Evolutionary conservation across 2,797 vertebrate genomes (phyloP).

Genomic region (Crocidura indochinensis): DNA sequence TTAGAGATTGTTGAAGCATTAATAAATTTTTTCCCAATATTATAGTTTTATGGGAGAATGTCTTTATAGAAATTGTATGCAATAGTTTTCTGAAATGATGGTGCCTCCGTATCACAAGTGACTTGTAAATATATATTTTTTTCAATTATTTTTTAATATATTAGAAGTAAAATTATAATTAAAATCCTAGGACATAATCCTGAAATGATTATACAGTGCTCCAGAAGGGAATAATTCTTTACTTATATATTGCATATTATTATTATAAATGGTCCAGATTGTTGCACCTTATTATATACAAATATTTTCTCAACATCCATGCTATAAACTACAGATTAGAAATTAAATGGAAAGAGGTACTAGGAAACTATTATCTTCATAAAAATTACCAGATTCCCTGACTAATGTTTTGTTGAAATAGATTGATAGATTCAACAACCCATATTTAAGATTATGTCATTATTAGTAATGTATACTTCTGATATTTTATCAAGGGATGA

Average conservation of each 20-base stretch:
- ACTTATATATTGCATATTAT: background rate
- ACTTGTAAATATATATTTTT: background rate
- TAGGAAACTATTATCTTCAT: background rate
- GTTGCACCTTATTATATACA: background rate
- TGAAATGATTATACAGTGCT: background rate
- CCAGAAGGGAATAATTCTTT: background rate
- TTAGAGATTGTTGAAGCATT: background rate
- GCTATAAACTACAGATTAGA: background rate
- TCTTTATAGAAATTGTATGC: background rate
- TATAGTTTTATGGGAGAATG: background rate
- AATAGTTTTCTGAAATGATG: background rate
- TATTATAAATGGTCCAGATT: background rate
- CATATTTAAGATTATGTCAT: background rate
- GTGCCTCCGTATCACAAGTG: background rate
- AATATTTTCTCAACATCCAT: background rate
- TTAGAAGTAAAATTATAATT: background rate
- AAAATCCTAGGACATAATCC: background rate
- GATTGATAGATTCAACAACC: background rate
- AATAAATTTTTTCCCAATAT: background rate
- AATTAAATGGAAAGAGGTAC: background rate
- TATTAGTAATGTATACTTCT: background rate
- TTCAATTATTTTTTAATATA: background rate
- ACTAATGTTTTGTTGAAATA: background rate
- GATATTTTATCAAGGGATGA: background rate
- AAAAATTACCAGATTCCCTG: background rate